Conservation (phyloP, 2,113 vertebrate genomes). For the Sterrhoptilus dennistouni region DNA sequence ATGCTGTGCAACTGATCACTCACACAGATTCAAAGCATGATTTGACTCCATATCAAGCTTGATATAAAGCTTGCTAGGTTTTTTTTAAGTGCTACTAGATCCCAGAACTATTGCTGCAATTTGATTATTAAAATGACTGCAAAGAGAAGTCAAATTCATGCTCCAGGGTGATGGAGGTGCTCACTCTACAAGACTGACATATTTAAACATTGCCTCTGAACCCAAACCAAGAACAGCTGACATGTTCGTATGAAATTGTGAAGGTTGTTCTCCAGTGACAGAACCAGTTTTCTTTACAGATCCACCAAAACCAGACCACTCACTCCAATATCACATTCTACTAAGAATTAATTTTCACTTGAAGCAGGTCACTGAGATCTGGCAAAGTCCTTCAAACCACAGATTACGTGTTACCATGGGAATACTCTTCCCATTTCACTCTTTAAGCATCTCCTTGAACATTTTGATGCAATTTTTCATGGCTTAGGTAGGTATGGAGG, state of each 20-base stretch:
- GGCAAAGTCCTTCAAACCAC: neutral
- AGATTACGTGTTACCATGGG: neutral
- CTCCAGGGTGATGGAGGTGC: neutral
- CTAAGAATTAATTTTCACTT: neutral
- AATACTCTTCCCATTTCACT: neutral
- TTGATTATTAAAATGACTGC: neutral
- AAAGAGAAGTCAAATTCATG: neutral
- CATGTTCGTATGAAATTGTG: neutral
- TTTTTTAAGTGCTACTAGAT: neutral
- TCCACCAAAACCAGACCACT: neutral
- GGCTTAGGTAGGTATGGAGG: neutral
- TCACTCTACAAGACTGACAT: neutral
- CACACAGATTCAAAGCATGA: neutral
- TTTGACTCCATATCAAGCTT: neutral
- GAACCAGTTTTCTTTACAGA: neutral
- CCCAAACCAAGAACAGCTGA: neutral
- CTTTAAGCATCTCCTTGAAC: neutral
- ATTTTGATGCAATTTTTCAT: neutral
- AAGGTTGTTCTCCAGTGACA: neutral
- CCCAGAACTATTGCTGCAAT: neutral
- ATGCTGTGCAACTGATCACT: neutral
- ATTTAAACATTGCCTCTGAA: neutral
- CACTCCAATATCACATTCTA: neutral
- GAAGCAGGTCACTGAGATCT: neutral
- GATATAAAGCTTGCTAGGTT: neutral